Evolutionary conservation across 1,140 invertebrate genomes (phyloP), one percentile per base, ranked within the genome.

Genomic region (Drosophila pectinifera): DNA sequence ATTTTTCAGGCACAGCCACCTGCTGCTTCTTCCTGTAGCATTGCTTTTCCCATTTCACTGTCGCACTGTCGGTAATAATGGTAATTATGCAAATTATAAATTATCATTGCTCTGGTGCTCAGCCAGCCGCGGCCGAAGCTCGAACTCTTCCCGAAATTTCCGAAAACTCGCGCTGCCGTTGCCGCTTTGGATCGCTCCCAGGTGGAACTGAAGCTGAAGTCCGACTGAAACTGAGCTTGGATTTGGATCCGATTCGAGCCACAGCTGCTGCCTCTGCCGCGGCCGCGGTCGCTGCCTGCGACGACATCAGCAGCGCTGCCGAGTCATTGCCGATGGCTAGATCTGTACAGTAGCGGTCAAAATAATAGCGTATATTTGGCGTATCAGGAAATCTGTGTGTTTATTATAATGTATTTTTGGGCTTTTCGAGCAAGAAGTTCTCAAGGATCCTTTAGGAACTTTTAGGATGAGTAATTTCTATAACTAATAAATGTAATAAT

Each of bases 61-160:
- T 70, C 78, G 85, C 77, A 72, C 73, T 76, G 28, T 31, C 28
- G 59, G 75, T 82, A 85, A 85, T 82, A 68, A 86, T 63, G 68
- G 81, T 62, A 86, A 88, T 86, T 83, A 86, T 88, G 84, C 83
- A 88, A 88, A 88, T 88, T 83, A 83, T 79, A 82, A 88, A 83
- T 76, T 86, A 49, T 79, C 83, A 75, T 79, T 72, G 83, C 79
- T 78, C 70, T 69, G 65, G 84, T 82, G 83, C 59, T 51, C 83
- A 77, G 48, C 83, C 75, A 83, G 59, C 58, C 83, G 76, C 78
- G 64, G 62, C 70, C 70, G 58, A 58, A 45, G 53, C 65, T 28
- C 42, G 36, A 68, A 28, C 36, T 34, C 16, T 22, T 34, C 38
- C 8, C 43, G 38, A 78, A 41, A 45, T 53, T 3, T 46, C 54